Base-by-base conservation (phyloP, 1,140 invertebrate genomes). In the Pseudomyrmex gracilis region DNA sequence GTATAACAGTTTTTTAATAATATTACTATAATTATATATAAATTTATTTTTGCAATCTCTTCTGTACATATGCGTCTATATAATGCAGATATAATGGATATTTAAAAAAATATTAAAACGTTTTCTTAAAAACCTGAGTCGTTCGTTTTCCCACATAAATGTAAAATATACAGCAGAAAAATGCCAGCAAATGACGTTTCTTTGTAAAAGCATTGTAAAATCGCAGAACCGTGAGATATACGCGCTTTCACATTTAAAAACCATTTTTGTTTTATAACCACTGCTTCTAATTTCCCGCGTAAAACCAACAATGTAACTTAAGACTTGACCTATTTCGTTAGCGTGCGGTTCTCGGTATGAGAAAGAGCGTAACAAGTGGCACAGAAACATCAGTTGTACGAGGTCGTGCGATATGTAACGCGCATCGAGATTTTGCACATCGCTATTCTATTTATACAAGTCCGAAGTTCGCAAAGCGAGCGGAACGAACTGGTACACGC, bases 291-390 rank as follows among this genome's bases (percentile, higher is more conserved):
- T 77, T 45, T 34, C 17, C 20, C 8, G 24, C 60, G 47, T 55
- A 61, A 61, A 49, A 61, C 20, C 61, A 20, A 66, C 61, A 1
- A 5, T 53, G 13, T 53, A 66, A 77, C 64, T 77, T 77, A 77
- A 77, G 34, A 66, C 61, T 66, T 57, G 61, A 77, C 61, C 74
- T 66, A 77, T 77, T 77, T 77, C 8, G 45, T 57, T 55, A 24
- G 34, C 49, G 17, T 20, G 60, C 24, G 24, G 0, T 20, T 0
- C 34, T 34, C 34, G 3, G 12, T 15, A 20, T 47, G 43, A 34
- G 71, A 45, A 66, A 53, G 17, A 51, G 74, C 49, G 60, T 77
- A 77, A 77, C 74, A 66, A 77, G 74, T 77, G 61, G 49, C 45
- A 66, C 17, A 45, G 61, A 64, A 76, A 66, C 73, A 43, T 34